Evolutionary conservation across 1,140 invertebrate genomes (phyloP), one percentile per base, ranked within the genome.

Genomic region (Heliconius hermathena): DNA sequence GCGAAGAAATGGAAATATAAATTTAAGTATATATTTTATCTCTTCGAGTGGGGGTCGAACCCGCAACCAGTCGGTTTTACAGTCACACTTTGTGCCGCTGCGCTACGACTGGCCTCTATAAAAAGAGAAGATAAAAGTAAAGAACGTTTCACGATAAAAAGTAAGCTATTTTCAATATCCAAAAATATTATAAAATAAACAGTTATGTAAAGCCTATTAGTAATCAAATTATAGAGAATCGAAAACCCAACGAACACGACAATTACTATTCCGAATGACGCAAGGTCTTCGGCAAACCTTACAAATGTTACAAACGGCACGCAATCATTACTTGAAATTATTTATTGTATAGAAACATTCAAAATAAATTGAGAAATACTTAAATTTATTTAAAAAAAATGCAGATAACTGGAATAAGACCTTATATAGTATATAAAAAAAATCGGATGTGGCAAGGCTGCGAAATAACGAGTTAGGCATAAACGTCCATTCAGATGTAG

Each of bases 251-350:
- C 18, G 36, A 72, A 72, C 71, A 72, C 33, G 29, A 38, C 71
- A 72, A 72, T 72, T 38, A 38, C 41, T 70, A 26, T 36, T 33
- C 41, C 8, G 41, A 71, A 72, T 29, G 3, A 77, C 46, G 33
- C 70, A 71, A 77, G 76, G 76, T 52, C 76, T 36, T 77, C 70
- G 20, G 70, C 70, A 71, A 77, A 77, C 76, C 76, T 77, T 77
- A 77, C 66, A 77, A 77, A 77, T 77, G 76, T 77, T 70, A 77
- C 41, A n/a, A 54, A 72, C 22, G 38, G 46, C 76, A 77, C 76
- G 66, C 76, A 72, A 77, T 46, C 66, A 72, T 26, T n/a, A 9
- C 60, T 66, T 66, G 60, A 66, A 66, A 66, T 29, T 66, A 66
- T 66, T 13, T 66, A 66, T 26, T 66, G 22, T 29, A n/a, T 60